Conservation (phyloP, 2,888 invertebrate species). For the Synergus gifuensis region DNA sequence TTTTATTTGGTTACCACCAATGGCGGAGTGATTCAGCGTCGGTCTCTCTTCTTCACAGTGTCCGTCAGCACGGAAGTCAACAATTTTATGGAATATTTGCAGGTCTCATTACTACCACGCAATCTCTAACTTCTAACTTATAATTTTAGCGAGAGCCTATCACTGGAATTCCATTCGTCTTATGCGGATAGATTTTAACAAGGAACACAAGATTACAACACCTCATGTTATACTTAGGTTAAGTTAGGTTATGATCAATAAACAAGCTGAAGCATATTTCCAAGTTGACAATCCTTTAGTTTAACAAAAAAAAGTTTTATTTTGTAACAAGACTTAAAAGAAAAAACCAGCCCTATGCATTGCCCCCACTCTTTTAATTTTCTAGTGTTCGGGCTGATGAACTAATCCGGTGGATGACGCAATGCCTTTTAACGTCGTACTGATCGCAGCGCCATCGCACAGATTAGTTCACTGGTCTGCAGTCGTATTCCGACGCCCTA, state of each 20-base stretch:
- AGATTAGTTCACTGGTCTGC: too few species aligned
- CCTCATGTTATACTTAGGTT: conserved; percentile 16
- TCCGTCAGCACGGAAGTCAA: conserved; percentile 10
- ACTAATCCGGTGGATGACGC: too few species aligned
- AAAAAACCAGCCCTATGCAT: neutral
- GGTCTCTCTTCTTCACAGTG: conserved; percentile 17
- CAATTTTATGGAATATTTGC: neutral
- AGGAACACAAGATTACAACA: neutral
- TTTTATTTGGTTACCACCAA: conserved; percentile 46
- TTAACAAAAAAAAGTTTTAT: neutral
- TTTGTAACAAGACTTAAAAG: neutral
- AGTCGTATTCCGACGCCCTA: too few species aligned
- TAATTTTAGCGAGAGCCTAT: conserved; percentile 7
- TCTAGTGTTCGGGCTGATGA: too few species aligned
- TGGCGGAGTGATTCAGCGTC: conserved; percentile 29
- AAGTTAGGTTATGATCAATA: conserved; percentile 24
- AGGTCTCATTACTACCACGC: neutral
- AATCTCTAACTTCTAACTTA: conserved; percentile 11
- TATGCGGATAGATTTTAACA: conserved; percentile 10
- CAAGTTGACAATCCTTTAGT: neutral
- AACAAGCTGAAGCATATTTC: neutral
- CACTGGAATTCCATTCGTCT: conserved; percentile 4
- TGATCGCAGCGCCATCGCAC: too few species aligned
- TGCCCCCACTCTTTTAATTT: too few species aligned
- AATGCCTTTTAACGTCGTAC: too few species aligned